These are phyloP conservation scores for Apocrypta bakeri DNA, from an alignment of 1,140 invertebrate species.

Conservation along the genomic window DNA sequence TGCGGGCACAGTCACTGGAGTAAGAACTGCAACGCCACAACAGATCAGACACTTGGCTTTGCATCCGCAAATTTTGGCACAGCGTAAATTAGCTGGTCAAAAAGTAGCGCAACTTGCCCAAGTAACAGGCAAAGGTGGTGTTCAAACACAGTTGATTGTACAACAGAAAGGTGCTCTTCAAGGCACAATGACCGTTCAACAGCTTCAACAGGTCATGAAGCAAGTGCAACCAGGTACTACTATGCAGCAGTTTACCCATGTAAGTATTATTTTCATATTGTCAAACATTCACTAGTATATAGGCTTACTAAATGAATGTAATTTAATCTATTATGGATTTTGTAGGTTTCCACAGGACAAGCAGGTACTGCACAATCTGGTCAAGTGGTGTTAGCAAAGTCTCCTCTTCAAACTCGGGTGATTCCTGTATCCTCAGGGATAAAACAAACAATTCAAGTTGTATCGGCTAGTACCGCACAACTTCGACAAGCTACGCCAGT, in stretches of 20 bases:
- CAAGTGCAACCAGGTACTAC: conserved; percentile 75
- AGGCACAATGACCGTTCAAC: conserved; percentile 83
- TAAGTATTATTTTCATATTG: conserved; percentile 57
- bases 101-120: conserved; percentile 79
- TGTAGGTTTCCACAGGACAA: conserved; percentile 67
- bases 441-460: conserved; percentile 78
- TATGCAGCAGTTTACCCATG: conserved; percentile 74
- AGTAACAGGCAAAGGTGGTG: conserved; percentile 73
- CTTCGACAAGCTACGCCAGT: conserved; percentile 66
- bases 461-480: conserved; percentile 67
- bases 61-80: conserved; percentile 79
- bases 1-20: conserved; percentile 70
- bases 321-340: conserved; percentile 47
- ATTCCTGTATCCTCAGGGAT: conserved; percentile 73
- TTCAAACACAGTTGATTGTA: conserved; percentile 79
- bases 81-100: conserved; percentile 78
- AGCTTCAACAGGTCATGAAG: conserved; percentile 86
- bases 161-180: conserved; percentile 79
- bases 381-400: conserved; percentile 71
- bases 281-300: not conserved
- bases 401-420: conserved; percentile 71
- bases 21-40: conserved; percentile 76
- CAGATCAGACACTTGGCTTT: conserved; percentile 82
- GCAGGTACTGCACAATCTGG: conserved; percentile 62
- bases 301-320: no score